phyloP scores from a whole-genome alignment of 2,797 vertebrate genomes.

The Malurus leucopterus region DNA sequence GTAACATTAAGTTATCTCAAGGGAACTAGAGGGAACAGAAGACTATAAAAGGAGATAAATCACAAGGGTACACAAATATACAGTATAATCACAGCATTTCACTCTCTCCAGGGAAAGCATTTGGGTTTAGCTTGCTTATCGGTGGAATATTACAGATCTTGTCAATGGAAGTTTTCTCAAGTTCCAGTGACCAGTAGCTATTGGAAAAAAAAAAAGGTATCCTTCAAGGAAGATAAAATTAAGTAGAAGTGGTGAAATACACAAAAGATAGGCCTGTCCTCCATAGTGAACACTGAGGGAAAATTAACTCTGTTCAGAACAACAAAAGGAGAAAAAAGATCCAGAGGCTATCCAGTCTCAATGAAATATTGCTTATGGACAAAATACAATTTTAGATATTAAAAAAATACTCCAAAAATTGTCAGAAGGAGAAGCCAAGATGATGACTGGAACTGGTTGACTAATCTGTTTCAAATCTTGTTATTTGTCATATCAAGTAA shows the following conservation, averaged over 20 bases:
- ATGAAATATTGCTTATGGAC: not conserved
- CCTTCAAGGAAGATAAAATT: conserved; percentile 16
- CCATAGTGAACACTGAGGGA: not conserved
- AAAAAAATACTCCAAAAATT: not conserved
- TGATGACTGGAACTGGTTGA: not conserved
- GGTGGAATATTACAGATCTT: conserved; percentile 17
- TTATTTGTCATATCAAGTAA: not conserved
- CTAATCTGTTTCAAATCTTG: conserved; percentile 12
- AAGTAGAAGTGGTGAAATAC: not conserved
- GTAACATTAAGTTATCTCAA: conserved; percentile 21
- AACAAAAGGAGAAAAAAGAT: not conserved
- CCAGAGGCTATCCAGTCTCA: not conserved
- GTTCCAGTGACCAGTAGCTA: not conserved
- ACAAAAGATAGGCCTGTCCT: not conserved
- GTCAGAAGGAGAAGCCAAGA: not conserved
- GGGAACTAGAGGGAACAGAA: not conserved
- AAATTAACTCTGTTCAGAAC: not conserved
- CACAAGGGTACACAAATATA: conserved; percentile 28
- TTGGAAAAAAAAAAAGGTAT: not conserved
- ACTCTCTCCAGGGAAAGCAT: not conserved
- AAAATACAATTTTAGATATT: not conserved
- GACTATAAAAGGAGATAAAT: conserved; percentile 25
- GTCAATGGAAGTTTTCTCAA: conserved; percentile 21
- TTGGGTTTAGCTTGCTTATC: conserved; percentile 3
- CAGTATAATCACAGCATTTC: conserved; percentile 5